phyloP scores from a whole-genome alignment of 2,888 invertebrate species.

The Callosobruchus maculatus region DNA sequence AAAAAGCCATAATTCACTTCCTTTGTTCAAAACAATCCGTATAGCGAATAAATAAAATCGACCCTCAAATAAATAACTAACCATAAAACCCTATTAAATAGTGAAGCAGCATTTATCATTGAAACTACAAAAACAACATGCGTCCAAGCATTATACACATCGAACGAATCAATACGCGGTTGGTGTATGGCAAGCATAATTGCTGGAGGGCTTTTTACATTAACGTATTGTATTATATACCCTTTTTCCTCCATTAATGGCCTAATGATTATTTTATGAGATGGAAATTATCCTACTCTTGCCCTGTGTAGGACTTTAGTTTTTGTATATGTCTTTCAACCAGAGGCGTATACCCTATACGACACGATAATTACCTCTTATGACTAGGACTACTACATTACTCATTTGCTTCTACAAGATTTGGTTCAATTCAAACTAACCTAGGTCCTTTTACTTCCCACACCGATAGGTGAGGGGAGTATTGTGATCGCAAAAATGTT shows the following conservation, averaged over 20 bases:
- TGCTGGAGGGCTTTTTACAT: background rate
- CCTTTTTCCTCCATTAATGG: background rate
- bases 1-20: background rate
- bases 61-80: background rate
- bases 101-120: background rate
- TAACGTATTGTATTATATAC: background rate
- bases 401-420: too few species aligned
- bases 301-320: background rate
- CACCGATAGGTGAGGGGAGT: too few species aligned
- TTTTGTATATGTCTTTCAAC: background rate
- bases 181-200: background rate
- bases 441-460: too few species aligned
- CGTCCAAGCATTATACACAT: background rate
- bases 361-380: too few species aligned
- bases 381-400: too few species aligned
- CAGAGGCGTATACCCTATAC: background rate
- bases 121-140: conserved; percentile 5
- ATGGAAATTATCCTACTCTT: background rate
- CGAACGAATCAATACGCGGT: background rate
- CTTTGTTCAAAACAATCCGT: background rate
- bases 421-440: too few species aligned
- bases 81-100: background rate
- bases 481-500: too few species aligned
- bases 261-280: background rate
- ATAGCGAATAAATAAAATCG: background rate